Base-by-base conservation (phyloP, 92 coral and sea anemone species). In the Plumapathes pennacea region DNA sequence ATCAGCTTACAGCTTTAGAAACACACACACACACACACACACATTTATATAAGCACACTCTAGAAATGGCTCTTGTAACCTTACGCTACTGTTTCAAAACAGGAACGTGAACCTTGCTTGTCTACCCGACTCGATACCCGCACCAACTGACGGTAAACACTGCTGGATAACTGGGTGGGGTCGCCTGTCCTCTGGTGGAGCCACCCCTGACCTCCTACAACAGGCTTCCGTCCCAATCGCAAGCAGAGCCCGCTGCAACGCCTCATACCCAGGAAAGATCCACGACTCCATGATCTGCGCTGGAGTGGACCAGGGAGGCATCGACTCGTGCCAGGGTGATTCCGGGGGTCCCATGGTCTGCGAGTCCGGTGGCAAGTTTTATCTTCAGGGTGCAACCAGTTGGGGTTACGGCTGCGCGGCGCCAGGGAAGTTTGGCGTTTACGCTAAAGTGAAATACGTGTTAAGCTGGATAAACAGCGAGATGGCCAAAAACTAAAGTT, bases 121-220 rank as follows among this genome's bases (percentile, higher is more conserved):
- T 28, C 58, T 76, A 4, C 77, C 77, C 3, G 83, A 39, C n/a
- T 22, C 57, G 9, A 50, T 50, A 37, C 25, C 63, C 5, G 77
- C 67, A 2, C 76, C 57, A 0, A 8, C 30, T 1, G 36, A 46
- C 1, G 70, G 70, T 11, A 52, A 55, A 29, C 67, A 19, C 15
- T 67, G 77, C 37, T 76, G 74, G 70, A 76, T 71, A 27, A 76
- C 83, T 12, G 83, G 83, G 21, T 76, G 83, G 83, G 83, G 83
- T 9, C 57, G 69, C 18, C 52, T 52, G 4, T 21, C 62, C 19
- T 57, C 83, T 6, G 83, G 83, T 10, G 83, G 83, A 1, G 4
- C 51, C 10, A 25, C 32, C 4, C 83, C 83, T 30, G 24, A 41
- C n/a, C 37, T 59, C n/a, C 50, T 76, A 22, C 64, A 76, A 25